Conservation (phyloP, 2,888 invertebrate genomes). For the Adelphocoris suturalis region DNA sequence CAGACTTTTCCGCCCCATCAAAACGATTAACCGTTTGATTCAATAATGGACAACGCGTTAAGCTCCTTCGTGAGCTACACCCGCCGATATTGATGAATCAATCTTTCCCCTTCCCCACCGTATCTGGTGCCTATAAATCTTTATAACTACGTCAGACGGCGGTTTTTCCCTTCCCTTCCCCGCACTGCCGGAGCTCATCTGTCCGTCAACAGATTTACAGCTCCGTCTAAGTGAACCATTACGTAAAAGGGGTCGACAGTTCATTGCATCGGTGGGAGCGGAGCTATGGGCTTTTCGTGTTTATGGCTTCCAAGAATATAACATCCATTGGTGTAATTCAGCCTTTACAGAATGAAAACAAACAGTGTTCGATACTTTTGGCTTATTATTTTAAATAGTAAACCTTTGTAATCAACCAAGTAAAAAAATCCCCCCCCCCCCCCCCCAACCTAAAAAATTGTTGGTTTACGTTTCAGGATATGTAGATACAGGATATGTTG, state of each 20-base stretch:
- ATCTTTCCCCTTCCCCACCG: neutral
- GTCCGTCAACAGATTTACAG: slow-evolving; percentile 34
- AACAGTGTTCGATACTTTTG: too few relatives aligned
- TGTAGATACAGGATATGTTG: too few relatives aligned
- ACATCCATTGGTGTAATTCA: too few relatives aligned
- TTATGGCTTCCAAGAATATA: neutral
- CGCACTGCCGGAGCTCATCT: neutral
- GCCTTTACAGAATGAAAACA: too few relatives aligned
- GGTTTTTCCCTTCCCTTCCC: neutral
- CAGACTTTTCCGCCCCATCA: neutral
- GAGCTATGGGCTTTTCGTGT: neutral
- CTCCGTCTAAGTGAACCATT: slow-evolving; percentile 30
- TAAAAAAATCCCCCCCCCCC: too few relatives aligned
- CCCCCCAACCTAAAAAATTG: too few relatives aligned
- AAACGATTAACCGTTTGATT: slow-evolving; percentile 16
- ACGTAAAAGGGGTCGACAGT: slow-evolving; percentile 26
- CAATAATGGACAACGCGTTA: slow-evolving; percentile 31
- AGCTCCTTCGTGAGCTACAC: slow-evolving; percentile 2
- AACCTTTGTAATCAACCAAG: too few relatives aligned
- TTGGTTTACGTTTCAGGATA: too few relatives aligned
- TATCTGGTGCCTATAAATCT: slow-evolving; percentile 17
- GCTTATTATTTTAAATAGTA: too few relatives aligned
- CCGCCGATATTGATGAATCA: slow-evolving; percentile 4
- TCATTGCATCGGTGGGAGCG: neutral
- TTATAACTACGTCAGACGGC: slow-evolving; percentile 25